These are phyloP conservation scores for Pipistrellus nathusii DNA, from an alignment of 2,797 vertebrate species.

Conservation along the genomic window DNA sequence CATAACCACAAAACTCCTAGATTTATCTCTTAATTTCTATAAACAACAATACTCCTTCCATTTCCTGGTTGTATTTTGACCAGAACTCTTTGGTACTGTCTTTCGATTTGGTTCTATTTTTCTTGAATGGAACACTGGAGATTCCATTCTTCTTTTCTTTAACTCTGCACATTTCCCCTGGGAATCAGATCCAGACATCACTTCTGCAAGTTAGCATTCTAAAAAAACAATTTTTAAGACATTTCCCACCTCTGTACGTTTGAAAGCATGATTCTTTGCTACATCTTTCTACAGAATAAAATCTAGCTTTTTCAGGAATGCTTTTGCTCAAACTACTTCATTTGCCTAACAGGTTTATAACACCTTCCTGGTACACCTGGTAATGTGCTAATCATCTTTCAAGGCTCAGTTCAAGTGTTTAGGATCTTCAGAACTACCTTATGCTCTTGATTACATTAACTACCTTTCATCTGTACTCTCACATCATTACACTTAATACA, in stretches of 20 bases:
- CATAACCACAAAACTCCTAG: background rate
- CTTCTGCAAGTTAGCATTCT: slow-evolving; percentile 25
- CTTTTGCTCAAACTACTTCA: slow-evolving; percentile 16
- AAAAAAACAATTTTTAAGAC: slow-evolving; percentile 40
- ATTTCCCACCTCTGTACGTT: slow-evolving; percentile 36
- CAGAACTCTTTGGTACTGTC: background rate
- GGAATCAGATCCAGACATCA: slow-evolving; percentile 27
- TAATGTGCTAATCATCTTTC: slow-evolving; percentile 37
- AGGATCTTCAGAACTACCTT: background rate
- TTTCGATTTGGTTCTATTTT: background rate
- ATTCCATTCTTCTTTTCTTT: background rate
- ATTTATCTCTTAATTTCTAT: slow-evolving; percentile 32
- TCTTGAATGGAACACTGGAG: too few species aligned
- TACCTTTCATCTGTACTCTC: background rate
- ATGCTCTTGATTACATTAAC: slow-evolving; percentile 26
- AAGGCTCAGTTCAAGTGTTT: background rate
- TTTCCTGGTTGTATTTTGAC: slow-evolving; percentile 49
- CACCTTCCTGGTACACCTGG: background rate
- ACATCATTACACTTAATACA: background rate
- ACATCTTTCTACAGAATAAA: slow-evolving; percentile 27
- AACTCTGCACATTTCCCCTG: background rate
- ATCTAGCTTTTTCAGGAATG: background rate
- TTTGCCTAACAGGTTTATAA: background rate
- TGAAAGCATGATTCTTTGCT: background rate
- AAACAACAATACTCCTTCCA: slow-evolving; percentile 18